A percentile compares a stretch with the other conserved stretches of the same genome.
phyloP scores from a whole-genome alignment of 1,140 invertebrate species.

The Zaprionus kolodkinae region DNA sequence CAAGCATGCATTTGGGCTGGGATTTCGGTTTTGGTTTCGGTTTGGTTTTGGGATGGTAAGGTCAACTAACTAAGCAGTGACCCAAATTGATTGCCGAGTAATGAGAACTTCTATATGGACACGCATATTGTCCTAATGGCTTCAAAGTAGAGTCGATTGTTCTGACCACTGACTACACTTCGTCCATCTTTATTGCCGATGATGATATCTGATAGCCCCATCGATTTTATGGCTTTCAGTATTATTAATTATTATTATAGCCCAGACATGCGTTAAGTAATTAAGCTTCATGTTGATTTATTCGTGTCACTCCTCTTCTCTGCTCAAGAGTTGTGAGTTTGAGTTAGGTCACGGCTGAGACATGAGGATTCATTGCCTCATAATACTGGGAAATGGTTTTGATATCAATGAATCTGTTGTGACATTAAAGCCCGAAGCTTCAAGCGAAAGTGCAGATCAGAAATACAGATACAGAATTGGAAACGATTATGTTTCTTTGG shows the following conservation, averaged over 20 bases:
- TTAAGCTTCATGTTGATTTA: slow-evolving; percentile 33
- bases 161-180: not conserved
- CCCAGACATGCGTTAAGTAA: slow-evolving; percentile 40
- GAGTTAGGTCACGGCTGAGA: slow-evolving; percentile 19
- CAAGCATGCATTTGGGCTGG: slow-evolving; percentile 20
- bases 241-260: slow-evolving; percentile 67
- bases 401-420: slow-evolving; percentile 3
- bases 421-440: slow-evolving; percentile 32
- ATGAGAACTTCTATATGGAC: slow-evolving; percentile 12
- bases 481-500: not conserved
- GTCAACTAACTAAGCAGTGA: slow-evolving; percentile 40
- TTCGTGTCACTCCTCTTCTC: not conserved
- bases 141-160: not conserved
- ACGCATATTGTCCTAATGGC: slow-evolving; percentile 36
- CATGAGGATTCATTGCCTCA: not conserved
- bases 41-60: slow-evolving; percentile 19
- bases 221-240: slow-evolving; percentile 37
- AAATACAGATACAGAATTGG: not conserved
- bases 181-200: slow-evolving; percentile 44
- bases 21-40: not conserved
- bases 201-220: slow-evolving; percentile 33
- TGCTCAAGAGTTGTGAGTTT: not conserved
- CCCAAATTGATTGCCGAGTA: slow-evolving; percentile 26
- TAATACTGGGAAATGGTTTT: not conserved
- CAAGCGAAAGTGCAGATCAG: not conserved